Evolutionary conservation across 2,113 vertebrate genomes (phyloP), one percentile per base, ranked within the genome.

Genomic region (Vireo altiloquus): DNA sequence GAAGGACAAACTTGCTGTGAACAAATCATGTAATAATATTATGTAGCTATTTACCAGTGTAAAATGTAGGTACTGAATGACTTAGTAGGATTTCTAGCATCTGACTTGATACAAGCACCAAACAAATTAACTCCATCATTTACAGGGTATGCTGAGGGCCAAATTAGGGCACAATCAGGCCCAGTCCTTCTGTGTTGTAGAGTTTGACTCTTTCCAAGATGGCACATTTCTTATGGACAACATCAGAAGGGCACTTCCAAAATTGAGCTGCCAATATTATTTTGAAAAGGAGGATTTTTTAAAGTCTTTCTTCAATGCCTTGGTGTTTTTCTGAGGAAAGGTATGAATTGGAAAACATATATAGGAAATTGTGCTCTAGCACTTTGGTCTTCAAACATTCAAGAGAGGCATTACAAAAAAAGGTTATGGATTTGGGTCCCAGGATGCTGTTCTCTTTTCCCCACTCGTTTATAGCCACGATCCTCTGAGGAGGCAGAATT

Each of bases 311-410:
- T 93, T 75, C 2, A 9, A 10, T 39, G 13, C 5, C 21, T 74
- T 88, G 50, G 10, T 10, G 14, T 61, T 71, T 89, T 83, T 72
- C 60, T 13, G 27, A 70, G 28, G 47, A 93, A 84, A 91, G 4
- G 14, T 39, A 5, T 33, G 42, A 25, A 42, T 11, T 66, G 16
- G 16, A 19, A 66, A 35, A 85, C 5, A 28, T 5, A n/a, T 30
- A 13, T 16, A 35, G 31, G 24, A 57, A 57, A 31, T 18, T 61
- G 10, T 90, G 31, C 18, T 31, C 37, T 65, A 33, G 9, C 1
- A 4, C 33, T 31, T 1, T 1, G 3, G 4, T 33, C 64, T 87
- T 63, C 35, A 66, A 13, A 47, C 0, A 0, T 47, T 59, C 25
- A 25, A 59, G 50, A 50, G 31, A 17, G 4, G 19, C 20, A 46